Conservation (phyloP, 2,113 vertebrate species). For the Pungitius pungitius region DNA sequence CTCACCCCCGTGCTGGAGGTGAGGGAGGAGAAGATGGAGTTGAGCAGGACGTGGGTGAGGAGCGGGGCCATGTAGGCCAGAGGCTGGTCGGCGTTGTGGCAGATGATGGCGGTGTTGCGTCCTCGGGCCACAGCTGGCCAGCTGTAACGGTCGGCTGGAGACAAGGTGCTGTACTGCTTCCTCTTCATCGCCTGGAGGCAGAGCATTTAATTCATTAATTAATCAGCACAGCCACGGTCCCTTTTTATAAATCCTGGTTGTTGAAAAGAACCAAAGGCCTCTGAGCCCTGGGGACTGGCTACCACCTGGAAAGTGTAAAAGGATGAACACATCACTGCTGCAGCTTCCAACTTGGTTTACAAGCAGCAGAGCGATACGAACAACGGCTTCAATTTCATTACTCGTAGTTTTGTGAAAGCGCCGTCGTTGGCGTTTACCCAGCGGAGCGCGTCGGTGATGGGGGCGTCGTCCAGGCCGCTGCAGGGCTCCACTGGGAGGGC, state of each 20-base stretch:
- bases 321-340: too few relatives aligned
- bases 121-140: slow-evolving; percentile 89
- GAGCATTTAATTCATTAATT: too few relatives aligned
- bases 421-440: slow-evolving; percentile 75
- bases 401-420: too few relatives aligned
- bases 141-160: slow-evolving; percentile 81
- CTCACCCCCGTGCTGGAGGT: slow-evolving; percentile 84
- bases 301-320: too few relatives aligned
- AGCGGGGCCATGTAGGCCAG: slow-evolving; percentile 87
- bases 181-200: slow-evolving; percentile 79
- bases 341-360: too few relatives aligned
- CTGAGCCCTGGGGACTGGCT: too few relatives aligned
- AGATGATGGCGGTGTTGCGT: slow-evolving; percentile 84
- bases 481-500: slow-evolving; percentile 76
- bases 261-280: too few relatives aligned
- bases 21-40: slow-evolving; percentile 44
- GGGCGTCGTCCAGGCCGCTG: slow-evolving; percentile 76
- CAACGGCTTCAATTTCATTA: too few relatives aligned
- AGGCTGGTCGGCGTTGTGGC: slow-evolving; percentile 80
- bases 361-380: too few relatives aligned
- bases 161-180: slow-evolving; percentile 71
- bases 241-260: too few relatives aligned
- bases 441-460: slow-evolving; percentile 80
- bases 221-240: too few relatives aligned
- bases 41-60: slow-evolving; percentile 83